A percentile compares a stretch with the other conserved stretches of the same genome.
These are phyloP conservation scores for Athalia circularis DNA, from an alignment of 2,888 invertebrate species.

Conservation along the genomic window DNA sequence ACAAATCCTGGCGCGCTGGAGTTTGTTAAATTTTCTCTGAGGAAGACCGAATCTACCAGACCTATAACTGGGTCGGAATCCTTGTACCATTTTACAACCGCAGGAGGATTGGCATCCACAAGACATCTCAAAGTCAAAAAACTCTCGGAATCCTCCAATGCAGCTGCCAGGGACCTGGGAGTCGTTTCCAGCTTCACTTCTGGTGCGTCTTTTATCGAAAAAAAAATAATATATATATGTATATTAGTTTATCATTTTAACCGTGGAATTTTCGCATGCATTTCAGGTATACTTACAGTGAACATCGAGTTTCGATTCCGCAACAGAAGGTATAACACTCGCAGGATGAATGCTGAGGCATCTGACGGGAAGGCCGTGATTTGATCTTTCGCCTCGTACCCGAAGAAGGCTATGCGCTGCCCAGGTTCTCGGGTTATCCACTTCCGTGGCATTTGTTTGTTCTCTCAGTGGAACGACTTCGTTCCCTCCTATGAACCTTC, in stretches of 20 bases:
- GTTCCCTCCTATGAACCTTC: slow-evolving; percentile 65
- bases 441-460: slow-evolving; percentile 90
- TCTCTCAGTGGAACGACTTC: slow-evolving; percentile 65
- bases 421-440: slow-evolving; percentile 90
- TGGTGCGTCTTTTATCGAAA: slow-evolving; percentile 74
- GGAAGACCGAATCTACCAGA: slow-evolving; percentile 69
- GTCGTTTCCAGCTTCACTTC: slow-evolving; percentile 75
- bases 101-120: slow-evolving; percentile 78
- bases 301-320: slow-evolving; percentile 88
- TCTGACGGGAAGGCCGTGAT: slow-evolving; percentile 86
- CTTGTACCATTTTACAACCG: slow-evolving; percentile 76
- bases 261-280: slow-evolving; percentile 16
- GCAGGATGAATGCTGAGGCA: slow-evolving; percentile 92
- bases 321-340: slow-evolving; percentile 82
- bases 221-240: too few relatives aligned
- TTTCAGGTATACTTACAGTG: slow-evolving; percentile 82
- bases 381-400: slow-evolving; percentile 86
- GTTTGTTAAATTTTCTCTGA: slow-evolving; percentile 75
- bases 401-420: slow-evolving; percentile 89
- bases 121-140: slow-evolving; percentile 75
- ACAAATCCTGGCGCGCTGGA: slow-evolving; percentile 71
- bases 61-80: slow-evolving; percentile 65
- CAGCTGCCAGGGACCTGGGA: slow-evolving; percentile 72
- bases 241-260: slow-evolving; percentile 4
- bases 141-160: slow-evolving; percentile 76